phyloP scores from a whole-genome alignment of 1,140 invertebrate genomes.

The Eciton burchellii region DNA sequence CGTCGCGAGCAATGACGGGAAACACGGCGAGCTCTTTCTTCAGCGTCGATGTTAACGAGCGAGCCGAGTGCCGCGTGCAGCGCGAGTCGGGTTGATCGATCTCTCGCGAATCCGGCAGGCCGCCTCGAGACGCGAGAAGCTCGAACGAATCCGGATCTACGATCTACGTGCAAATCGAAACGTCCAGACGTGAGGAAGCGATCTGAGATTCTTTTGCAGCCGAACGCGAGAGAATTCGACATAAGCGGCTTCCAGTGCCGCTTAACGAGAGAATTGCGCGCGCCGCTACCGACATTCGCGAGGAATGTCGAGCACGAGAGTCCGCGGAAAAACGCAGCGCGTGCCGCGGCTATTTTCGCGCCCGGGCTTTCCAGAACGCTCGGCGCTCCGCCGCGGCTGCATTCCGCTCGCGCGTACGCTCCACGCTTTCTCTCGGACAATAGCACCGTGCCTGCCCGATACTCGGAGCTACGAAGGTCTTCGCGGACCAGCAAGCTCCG shows the following conservation, averaged over 20 bases:
- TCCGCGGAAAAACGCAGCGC: constrained; percentile 61
- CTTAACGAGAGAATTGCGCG: constrained; percentile 52
- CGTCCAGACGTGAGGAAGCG: too few relatives aligned
- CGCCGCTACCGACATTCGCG: constrained; percentile 17
- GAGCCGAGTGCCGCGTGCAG: neutral
- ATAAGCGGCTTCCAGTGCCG: too few relatives aligned
- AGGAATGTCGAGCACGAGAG: constrained; percentile 39
- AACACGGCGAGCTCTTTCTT: neutral
- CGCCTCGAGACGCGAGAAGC: neutral
- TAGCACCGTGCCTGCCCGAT: neutral
- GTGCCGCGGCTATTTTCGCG: constrained; percentile 70
- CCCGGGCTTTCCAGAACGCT: constrained; percentile 66
- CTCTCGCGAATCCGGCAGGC: neutral
- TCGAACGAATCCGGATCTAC: neutral
- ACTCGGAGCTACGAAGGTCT: neutral
- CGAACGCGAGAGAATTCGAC: too few relatives aligned
- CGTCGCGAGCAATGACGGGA: neutral
- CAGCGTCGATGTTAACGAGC: neutral
- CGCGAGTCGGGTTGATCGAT: neutral
- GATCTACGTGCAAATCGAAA: neutral
- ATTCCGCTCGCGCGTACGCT: constrained; percentile 60
- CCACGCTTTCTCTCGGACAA: neutral
- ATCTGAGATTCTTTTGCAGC: too few relatives aligned
- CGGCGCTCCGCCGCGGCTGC: constrained; percentile 40
- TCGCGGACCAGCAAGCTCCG: neutral